Conservation (phyloP, 2,113 vertebrate species). For the Grus americana region DNA sequence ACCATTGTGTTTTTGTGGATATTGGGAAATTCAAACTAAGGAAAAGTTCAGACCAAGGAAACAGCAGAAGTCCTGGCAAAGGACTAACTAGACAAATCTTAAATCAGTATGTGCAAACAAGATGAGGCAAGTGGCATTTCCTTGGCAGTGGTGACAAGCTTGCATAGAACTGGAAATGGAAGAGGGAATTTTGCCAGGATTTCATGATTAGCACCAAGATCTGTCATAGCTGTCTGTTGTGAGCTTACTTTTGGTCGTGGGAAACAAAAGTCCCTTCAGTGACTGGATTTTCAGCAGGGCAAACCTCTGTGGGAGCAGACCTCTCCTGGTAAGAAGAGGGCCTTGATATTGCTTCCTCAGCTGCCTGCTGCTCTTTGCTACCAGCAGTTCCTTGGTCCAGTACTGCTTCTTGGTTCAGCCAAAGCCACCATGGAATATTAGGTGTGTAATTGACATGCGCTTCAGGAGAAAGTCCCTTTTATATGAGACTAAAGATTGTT, state of each 20-base stretch:
- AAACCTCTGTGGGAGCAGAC: not conserved
- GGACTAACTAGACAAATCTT: not conserved
- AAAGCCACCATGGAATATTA: not conserved
- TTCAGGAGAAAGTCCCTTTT: not conserved
- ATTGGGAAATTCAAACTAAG: not conserved
- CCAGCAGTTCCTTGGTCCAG: not conserved
- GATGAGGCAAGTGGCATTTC: not conserved
- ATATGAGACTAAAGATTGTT: not conserved
- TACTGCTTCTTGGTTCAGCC: not conserved
- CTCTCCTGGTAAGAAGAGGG: not conserved
- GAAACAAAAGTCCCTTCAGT: not conserved
- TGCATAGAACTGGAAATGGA: not conserved
- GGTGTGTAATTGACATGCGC: not conserved
- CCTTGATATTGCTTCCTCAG: not conserved
- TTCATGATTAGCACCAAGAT: not conserved
- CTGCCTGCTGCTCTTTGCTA: not conserved
- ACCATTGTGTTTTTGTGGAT: not conserved
- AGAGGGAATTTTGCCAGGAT: not conserved
- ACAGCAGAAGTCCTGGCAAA: not conserved
- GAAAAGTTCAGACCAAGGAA: not conserved
- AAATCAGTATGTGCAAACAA: not conserved
- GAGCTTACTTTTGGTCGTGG: not conserved
- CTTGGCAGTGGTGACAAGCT: not conserved
- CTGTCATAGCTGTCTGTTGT: rapidly evolving
- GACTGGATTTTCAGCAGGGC: not conserved